Conservation (phyloP, 2,888 invertebrate species). For the Chrysotoxum bicinctum region DNA sequence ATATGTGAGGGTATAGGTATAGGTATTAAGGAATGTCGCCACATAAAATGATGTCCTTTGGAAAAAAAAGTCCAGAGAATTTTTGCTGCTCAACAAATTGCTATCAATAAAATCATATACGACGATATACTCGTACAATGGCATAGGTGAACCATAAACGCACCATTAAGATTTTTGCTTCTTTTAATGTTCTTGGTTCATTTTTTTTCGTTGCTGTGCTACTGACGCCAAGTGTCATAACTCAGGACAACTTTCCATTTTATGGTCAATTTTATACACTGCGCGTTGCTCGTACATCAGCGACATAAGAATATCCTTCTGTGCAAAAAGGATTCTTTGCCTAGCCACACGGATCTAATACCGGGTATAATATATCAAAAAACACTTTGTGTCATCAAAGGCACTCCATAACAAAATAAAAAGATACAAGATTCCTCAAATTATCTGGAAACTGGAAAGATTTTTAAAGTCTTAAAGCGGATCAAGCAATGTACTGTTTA, state of each 20-base stretch:
- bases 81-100: slow-evolving; percentile 44
- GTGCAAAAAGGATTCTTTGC: neutral
- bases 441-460: slow-evolving; percentile 41
- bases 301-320: slow-evolving; percentile 1
- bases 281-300: neutral
- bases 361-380: slow-evolving; percentile 1
- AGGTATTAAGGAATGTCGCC: neutral
- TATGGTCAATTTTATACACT: slow-evolving; percentile 61
- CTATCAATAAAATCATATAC: slow-evolving; percentile 65
- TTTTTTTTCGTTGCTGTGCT: slow-evolving; percentile 4
- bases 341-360: neutral
- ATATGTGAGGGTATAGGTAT: neutral
- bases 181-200: slow-evolving; percentile 5
- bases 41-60: slow-evolving; percentile 1
- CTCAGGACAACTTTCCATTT: slow-evolving; percentile 56
- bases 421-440: slow-evolving; percentile 29
- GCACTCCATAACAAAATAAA: slow-evolving; percentile 6
- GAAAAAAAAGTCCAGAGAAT: neutral
- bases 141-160: slow-evolving; percentile 68
- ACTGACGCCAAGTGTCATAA: slow-evolving; percentile 54
- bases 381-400: slow-evolving; percentile 22
- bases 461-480: slow-evolving; percentile 42
- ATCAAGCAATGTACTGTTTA: neutral
- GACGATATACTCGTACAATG: neutral
- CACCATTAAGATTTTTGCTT: slow-evolving; percentile 33